Percentiles rank a stretch among this genome's conserved stretches.
phyloP scores from a whole-genome alignment of 1,140 invertebrate species.

The Aleiodes sp. region DNA sequence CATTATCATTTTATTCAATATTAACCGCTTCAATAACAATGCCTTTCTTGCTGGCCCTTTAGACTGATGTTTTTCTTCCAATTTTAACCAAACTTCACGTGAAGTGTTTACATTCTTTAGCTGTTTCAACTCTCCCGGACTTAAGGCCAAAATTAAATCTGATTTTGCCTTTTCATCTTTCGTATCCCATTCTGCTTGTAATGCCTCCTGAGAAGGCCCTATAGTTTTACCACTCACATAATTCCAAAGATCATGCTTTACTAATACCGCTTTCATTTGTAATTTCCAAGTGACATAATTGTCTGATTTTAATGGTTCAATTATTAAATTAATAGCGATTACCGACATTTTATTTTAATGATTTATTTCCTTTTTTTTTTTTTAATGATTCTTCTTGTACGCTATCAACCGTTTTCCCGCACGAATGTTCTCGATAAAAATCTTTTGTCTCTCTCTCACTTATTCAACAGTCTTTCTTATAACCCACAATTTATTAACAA shows the following conservation, averaged over 20 bases:
- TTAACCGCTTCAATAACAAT: constrained; percentile 19
- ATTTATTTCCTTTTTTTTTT: too few species aligned
- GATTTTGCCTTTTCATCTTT: constrained; percentile 32
- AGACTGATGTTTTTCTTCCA: constrained; percentile 28
- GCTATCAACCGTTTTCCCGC: too few species aligned
- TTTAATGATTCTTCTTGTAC: too few species aligned
- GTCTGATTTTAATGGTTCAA: constrained; percentile 18
- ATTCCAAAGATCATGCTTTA: constrained; percentile 27
- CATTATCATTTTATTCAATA: background rate
- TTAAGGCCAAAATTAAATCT: constrained; percentile 31
- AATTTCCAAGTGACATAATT: constrained; percentile 35
- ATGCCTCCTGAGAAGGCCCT: constrained; percentile 4
- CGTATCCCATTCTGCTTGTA: constrained; percentile 13
- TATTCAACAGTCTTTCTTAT: too few species aligned
- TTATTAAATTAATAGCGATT: too few species aligned
- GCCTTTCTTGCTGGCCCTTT: constrained; percentile 35
- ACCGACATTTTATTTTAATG: too few species aligned
- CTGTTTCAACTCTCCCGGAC: constrained; percentile 24
- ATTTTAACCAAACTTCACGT: constrained; percentile 32
- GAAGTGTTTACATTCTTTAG: constrained; percentile 24
- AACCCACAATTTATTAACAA: too few species aligned
- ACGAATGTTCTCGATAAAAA: too few species aligned
- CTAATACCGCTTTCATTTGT: constrained; percentile 27
- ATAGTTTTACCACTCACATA: constrained; percentile 14
- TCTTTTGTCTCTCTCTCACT: too few species aligned